These are phyloP conservation scores for Chionomys nivalis DNA, from an alignment of 2,113 vertebrate species.

Conservation along the genomic window DNA sequence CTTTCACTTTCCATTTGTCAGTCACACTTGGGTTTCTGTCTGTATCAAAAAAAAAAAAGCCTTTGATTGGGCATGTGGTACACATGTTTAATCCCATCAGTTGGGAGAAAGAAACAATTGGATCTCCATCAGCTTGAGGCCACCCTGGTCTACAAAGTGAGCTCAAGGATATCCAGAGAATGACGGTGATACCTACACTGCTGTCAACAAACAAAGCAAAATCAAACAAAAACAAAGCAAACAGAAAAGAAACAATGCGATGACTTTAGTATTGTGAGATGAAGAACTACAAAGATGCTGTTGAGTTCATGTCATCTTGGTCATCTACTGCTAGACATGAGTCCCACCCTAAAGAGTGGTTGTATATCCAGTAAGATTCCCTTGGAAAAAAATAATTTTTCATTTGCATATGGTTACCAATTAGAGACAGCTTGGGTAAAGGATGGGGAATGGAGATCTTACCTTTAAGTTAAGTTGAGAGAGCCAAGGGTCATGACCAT, in stretches of 20 bases:
- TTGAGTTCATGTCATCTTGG: neutral
- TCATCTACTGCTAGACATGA: neutral
- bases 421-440: neutral
- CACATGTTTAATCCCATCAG: too few species aligned
- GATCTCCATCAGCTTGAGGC: neutral
- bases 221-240: neutral
- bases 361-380: neutral
- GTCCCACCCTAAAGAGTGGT: neutral
- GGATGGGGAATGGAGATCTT: neutral
- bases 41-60: too few species aligned
- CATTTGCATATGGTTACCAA: neutral
- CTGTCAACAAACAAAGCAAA: neutral
- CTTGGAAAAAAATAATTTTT: neutral
- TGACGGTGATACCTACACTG: too few species aligned
- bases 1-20: neutral
- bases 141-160: neutral
- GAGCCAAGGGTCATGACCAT: neutral
- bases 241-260: neutral
- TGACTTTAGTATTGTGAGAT: neutral
- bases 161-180: neutral
- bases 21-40: too few species aligned
- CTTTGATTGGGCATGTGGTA: too few species aligned
- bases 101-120: neutral
- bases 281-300: neutral
- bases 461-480: neutral